These are phyloP conservation scores for Ispidina lecontei DNA, from an alignment of 2,797 vertebrate species.

Conservation along the genomic window DNA sequence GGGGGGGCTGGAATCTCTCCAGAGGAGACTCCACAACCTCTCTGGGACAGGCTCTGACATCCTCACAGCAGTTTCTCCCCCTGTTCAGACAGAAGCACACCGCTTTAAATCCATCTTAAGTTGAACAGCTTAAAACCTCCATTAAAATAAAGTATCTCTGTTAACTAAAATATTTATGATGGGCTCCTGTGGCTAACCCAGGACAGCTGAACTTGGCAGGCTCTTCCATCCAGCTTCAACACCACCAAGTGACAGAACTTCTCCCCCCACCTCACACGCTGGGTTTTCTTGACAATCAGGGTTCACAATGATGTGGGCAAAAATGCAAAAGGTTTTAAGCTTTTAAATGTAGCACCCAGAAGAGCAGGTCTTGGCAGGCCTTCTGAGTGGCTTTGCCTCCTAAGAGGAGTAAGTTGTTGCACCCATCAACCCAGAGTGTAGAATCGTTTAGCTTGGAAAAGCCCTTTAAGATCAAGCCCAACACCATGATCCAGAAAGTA, in stretches of 20 bases:
- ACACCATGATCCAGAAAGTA: neutral
- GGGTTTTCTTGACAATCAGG: neutral
- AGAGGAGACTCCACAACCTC: neutral
- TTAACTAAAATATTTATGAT: constrained; percentile 10
- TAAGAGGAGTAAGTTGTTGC: neutral
- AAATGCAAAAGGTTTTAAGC: neutral
- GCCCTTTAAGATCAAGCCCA: neutral
- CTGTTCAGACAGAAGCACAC: neutral
- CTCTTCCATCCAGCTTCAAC: neutral
- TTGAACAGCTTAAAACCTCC: neutral
- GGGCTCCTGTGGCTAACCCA: neutral
- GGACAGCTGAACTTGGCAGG: constrained; percentile 6
- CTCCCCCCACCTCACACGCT: neutral
- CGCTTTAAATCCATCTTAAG: neutral
- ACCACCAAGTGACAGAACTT: neutral
- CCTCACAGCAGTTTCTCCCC: neutral
- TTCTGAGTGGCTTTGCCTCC: neutral
- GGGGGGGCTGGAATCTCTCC: neutral
- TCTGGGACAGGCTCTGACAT: neutral
- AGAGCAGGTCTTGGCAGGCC: neutral
- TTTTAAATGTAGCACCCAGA: neutral
- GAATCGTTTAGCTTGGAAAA: neutral
- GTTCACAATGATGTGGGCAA: neutral
- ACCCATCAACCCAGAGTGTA: neutral
- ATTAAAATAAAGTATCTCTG: constrained; percentile 21